Evolutionary conservation across 1,140 invertebrate genomes (phyloP).

Genomic region (Megalopta genalis): DNA sequence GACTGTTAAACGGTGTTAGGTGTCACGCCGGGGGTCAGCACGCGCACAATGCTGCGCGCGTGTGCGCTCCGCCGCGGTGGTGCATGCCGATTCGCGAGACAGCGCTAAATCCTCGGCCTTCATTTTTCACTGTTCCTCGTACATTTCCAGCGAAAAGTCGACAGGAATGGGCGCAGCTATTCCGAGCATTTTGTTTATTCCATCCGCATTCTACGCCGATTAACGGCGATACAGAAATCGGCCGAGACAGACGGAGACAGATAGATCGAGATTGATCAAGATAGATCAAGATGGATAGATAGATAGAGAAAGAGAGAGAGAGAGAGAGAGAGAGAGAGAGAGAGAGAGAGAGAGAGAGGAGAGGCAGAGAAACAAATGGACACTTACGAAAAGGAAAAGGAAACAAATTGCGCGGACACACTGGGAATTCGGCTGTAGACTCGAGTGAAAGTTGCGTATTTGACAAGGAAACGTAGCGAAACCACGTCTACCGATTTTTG

Average conservation of each 20-base stretch:
- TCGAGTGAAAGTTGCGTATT: slow-evolving; percentile 24
- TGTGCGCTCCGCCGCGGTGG: neutral
- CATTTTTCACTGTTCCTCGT: neutral
- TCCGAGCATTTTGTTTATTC: slow-evolving; percentile 10
- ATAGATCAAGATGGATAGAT: no score
- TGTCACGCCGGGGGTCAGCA: neutral
- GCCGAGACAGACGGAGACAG: no score
- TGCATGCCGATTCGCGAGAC: neutral
- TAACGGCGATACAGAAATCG: slow-evolving; percentile 13
- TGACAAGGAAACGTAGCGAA: neutral
- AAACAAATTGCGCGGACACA: neutral
- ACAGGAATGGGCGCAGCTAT: slow-evolving; percentile 14
- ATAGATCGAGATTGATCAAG: no score
- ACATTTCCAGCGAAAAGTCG: neutral
- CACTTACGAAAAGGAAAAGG: neutral
- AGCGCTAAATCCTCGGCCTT: slow-evolving; percentile 5
- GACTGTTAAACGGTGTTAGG: slow-evolving; percentile 10
- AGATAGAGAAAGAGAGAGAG: no score
- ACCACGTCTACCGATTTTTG: no score
- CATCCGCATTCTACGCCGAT: slow-evolving; percentile 32
- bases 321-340: no score
- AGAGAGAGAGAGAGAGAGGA: no score
- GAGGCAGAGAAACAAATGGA: neutral
- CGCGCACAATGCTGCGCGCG: neutral
- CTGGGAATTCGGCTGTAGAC: neutral